Base-by-base conservation (phyloP, 2,797 vertebrate genomes). In the Tympanoctomys barrerae region DNA sequence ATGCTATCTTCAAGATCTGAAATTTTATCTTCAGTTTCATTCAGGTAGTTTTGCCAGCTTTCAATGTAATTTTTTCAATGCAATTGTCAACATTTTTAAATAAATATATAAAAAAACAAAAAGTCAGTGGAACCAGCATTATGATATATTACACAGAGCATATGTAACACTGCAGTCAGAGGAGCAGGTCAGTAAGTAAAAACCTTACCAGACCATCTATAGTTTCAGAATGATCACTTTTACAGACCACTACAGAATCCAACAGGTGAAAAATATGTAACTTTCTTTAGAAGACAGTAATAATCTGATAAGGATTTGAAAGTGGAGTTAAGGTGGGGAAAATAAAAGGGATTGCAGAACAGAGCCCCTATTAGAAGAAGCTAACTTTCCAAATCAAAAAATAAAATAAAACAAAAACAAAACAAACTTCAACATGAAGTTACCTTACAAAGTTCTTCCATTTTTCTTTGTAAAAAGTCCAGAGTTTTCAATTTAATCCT, bases 311-410 rank as follows among this genome's bases (percentile, higher is more conserved):
- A 98, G 98, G 97, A 92, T 98, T 98, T 99, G 98, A 98, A 97
- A 97, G 97, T 97, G 96, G 95, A 98, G 96, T 66, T 24, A 61
- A 77, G 77, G 95, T 92, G 96, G 57, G 80, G 82, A 12, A 73
- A 89, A 91, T 89, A 90, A 95, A 94, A 98, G 94, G 97, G 98
- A 98, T 98, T 98, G 98, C 98, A 98, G 98, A 99, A 99, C 99
- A 99, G 97, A 98, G 99, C 98, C 98, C 99, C 98, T 98, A 98
- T 98, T 98, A 98, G 98, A 99, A 98, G 98, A 98, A 99, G 98
- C 98, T 98, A 98, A 98, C 98, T 98, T 98, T 98, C 98, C 98
- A 98, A 98, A 97, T 98, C 98, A 98, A 94, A 97, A n/a, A 64
- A 95, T n/a, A n/a, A n/a, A n/a, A n/a, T n/a, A n/a, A n/a, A n/a